These are phyloP conservation scores for Cephus sareptanus DNA, from an alignment of 2,888 invertebrate genomes.

Conservation along the genomic window DNA sequence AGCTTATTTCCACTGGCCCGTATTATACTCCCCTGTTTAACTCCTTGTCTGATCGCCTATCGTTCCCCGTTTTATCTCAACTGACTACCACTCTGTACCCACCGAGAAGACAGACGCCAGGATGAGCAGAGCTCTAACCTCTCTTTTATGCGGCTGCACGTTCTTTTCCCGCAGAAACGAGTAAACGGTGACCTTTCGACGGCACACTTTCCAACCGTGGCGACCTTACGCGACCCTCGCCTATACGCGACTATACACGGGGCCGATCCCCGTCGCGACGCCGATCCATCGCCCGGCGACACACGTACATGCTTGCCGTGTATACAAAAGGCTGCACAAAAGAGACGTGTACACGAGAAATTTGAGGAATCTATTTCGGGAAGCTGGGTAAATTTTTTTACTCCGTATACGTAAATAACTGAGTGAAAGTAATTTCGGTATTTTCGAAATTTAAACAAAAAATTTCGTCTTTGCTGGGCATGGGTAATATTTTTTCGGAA, in stretches of 20 bases:
- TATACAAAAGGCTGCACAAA: background rate
- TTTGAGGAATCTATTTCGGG: background rate
- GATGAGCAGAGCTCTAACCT: background rate
- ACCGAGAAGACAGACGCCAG: background rate
- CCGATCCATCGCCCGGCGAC: background rate
- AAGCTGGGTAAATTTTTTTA: background rate
- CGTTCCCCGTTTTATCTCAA: background rate
- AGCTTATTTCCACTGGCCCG: background rate
- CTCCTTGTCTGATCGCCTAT: background rate
- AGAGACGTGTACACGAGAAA: background rate
- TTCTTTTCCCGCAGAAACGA: conserved; percentile 22
- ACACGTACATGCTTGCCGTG: background rate
- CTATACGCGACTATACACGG: background rate
- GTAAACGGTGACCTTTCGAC: conserved; percentile 55
- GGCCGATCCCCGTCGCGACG: conserved; percentile 1
- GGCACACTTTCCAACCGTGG: conserved; percentile 53
- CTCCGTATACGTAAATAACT: background rate
- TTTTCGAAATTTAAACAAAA: background rate
- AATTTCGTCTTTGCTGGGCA: too few species aligned
- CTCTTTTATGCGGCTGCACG: background rate
- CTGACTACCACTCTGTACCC: background rate
- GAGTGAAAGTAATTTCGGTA: background rate
- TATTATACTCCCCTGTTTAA: background rate
- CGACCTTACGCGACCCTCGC: conserved; percentile 1
- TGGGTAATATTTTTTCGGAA: rapidly evolving